Evolutionary conservation across 2,113 vertebrate species (phyloP), one percentile per base, ranked within the genome.

Genomic region (Varanus salvator): DNA sequence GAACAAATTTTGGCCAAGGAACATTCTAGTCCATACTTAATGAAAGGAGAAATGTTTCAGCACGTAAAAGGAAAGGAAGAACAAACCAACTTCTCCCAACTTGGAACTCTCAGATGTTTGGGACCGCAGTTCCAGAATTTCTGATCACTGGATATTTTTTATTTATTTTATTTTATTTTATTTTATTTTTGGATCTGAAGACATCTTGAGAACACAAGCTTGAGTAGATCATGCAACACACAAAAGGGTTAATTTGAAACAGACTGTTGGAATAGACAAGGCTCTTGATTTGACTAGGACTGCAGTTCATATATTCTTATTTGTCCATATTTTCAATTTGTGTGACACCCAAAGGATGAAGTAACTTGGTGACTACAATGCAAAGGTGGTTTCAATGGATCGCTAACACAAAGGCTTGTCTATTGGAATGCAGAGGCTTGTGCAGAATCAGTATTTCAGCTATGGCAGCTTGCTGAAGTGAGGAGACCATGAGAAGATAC

Each of bases 361-460:
- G 23, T 17, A 80, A 71, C 21, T 6, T 17, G 38, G 38, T 44
- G 38, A 44, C 38, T 23, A 74, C 17, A 29, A 78, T 14, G 8
- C 2, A 5, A 90, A 6, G 2, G 15, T 29, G 60, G 2, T 38
- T 69, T 3, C 3, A 0, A 52, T 27, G 48, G 77, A 81, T 85
- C 44, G 60, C 12, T 78, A 68, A 92, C 69, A 66, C 48, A 0
- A 71, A 69, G 8, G 19, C 54, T 0, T 71, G 80, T 75, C 11
- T 91, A 54, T 12, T 80, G 64, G 87, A 80, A 27, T 64, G 54
- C 78, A 74, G 80, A 83, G 14, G 78, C 44, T 34, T 87, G 12
- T 77, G 88, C n/a, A 9, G 14, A 78, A 50, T 50, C 27, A 29
- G 11, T 80, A 14, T 48, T 34, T 14, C 80, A 81, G 7, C 8